Base-by-base conservation (phyloP, 2,797 vertebrate genomes). In the Notolabrus celidotus region DNA sequence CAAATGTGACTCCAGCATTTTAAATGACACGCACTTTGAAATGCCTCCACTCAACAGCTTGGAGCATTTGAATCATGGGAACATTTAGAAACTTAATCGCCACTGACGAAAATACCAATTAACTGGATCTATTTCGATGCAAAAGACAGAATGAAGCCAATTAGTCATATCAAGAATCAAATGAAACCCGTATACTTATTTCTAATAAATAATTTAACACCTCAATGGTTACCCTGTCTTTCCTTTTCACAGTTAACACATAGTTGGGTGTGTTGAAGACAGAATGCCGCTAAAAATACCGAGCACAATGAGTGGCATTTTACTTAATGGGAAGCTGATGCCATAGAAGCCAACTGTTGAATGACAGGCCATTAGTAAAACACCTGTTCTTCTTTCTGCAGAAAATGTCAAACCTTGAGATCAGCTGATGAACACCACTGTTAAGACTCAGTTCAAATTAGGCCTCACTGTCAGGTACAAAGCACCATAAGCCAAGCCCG, bases 391-490 rank as follows among this genome's bases (percentile, higher is more conserved):
- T 52, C 57, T 57, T 73, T 79, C 65, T 27, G 70, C 65, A 54
- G 66, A 70, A 72, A 82, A 87, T 80, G 77, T 81, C 77, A 81
- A 50, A 73, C 64, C 74, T 56, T 73, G 62, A 75, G 65, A 85
- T 89, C 71, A 79, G 66, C 64, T 67, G 77, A 83, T 76, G 58
- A 83, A 80, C 78, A 74, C 2, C 9, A 79, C 56, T 11, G 56
- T 67, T 71, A 51, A 73, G 43, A 68, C 59, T 61, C 46, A 61
- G 49, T 55, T 71, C 20, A 80, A 69, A 78, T 74, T 31, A 67
- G 46, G 53, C 17, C 39, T 80, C 16, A 8, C 33, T 53, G 53
- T 82, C 60, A 60, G 78, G 51, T 59, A 57, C 62, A 68, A 41
- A 45, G 43, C 45, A 15, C 2, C 29, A 27, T 3, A 62, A 60